phyloP scores from a whole-genome alignment of 2,113 vertebrate species.

The Neolamprologus falcicula region DNA sequence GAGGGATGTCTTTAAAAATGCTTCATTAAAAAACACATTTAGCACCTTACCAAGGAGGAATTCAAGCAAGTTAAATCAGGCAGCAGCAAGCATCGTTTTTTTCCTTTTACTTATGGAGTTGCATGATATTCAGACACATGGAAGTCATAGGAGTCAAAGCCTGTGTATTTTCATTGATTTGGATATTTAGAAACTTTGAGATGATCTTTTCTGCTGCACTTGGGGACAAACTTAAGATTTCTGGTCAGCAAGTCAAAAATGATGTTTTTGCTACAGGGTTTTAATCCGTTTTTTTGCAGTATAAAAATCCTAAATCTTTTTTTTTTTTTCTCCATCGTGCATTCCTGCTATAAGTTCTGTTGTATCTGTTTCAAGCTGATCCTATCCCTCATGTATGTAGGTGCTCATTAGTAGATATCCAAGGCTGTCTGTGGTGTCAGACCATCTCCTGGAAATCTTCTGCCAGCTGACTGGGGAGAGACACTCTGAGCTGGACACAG shows the following conservation, averaged over 20 bases:
- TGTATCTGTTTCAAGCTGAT: neutral
- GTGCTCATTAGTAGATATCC: slow-evolving; percentile 79
- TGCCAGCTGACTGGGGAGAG: slow-evolving; percentile 82
- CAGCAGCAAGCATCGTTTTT: neutral
- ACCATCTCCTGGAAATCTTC: slow-evolving; percentile 88
- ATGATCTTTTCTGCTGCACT: neutral
- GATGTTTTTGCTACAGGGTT: neutral
- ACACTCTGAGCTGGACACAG: slow-evolving; percentile 54
- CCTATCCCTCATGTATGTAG: slow-evolving; percentile 44
- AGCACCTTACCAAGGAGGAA: neutral
- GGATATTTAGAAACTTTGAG: neutral
- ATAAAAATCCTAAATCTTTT: neutral
- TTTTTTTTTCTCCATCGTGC: neutral
- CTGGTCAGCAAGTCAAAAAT: neutral
- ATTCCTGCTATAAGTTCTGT: neutral
- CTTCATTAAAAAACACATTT: neutral
- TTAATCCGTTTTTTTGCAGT: rapidly evolving
- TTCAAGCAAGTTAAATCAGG: neutral
- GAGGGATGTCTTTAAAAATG: neutral
- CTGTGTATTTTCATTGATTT: neutral
- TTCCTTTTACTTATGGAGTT: neutral
- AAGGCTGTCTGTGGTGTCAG: slow-evolving; percentile 69
- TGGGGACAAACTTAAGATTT: neutral
- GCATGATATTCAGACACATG: neutral
- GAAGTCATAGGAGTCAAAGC: neutral